Evolutionary conservation across 2,888 invertebrate genomes (phyloP), one percentile per base, ranked within the genome.

Genomic region (Saturnia japonica): DNA sequence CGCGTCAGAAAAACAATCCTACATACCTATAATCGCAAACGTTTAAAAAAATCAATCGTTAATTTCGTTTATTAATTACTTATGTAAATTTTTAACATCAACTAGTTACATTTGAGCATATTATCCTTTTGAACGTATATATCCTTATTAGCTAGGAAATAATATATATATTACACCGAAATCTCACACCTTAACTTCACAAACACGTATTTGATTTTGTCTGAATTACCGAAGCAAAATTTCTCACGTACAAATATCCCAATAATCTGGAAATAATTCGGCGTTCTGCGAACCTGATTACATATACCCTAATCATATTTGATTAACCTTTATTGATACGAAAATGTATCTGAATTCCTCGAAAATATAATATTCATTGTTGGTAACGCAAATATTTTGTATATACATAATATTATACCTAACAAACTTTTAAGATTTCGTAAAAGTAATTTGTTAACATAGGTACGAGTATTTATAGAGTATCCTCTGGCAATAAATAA

Each of bases 321-420:
- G 79, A 85, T 85, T 82, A 85, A 80, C 78, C 74, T 77, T 76
- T 79, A 85, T 86, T 85, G 80, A 84, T 81, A 82, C 80, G 82
- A 81, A 85, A 85, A 83, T 82, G 42, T 68, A 11, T 34, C 28
- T 43, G 25, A 22, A 14, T 66, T 66, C 7, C 42, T 19, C 47
- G 64, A 7, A 54, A 54, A 66, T 51, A 69, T 64, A 19, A 28
- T 54, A 54, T 54, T n/a, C 1, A 11, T 54, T 7, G 22, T 28
- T 70, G 4, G 54, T 19, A 19, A 34, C 45, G n/a, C 19, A 70
- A 66, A 70, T 70, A 66, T 42, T 25, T 19, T 40, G n/a, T 22
- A 16, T 19, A n/a, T 6, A 34, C 34, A n/a, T n/a, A n/a, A n/a
- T n/a, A n/a, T n/a, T 34, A 34, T 34, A 16, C 19, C 1, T 57